Percentiles rank a stretch among this genome's conserved stretches.
phyloP scores from a whole-genome alignment of 2,888 invertebrate genomes.

The Pemphredon lugubris region DNA sequence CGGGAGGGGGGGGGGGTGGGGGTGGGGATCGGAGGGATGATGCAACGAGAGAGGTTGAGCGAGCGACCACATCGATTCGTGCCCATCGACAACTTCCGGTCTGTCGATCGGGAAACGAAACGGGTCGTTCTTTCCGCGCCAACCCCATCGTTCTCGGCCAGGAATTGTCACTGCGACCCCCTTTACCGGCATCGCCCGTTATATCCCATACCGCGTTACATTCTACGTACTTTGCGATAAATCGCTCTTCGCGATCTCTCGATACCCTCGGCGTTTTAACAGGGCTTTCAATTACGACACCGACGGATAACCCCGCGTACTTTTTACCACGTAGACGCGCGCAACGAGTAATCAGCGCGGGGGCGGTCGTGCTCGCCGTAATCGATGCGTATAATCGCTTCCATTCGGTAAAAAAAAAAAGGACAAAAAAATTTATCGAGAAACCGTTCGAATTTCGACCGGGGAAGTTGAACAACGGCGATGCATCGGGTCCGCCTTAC shows the following conservation, averaged over 20 bases:
- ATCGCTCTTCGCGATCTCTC: conserved; percentile 25
- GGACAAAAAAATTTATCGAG: no score
- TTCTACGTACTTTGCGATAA: conserved; percentile 35
- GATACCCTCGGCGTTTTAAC: conserved; percentile 1
- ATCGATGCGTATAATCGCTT: no score
- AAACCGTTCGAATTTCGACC: no score
- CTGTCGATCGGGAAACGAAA: conserved; percentile 62
- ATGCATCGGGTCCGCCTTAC: no score
- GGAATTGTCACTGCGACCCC: conserved; percentile 53
- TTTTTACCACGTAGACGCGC: no score
- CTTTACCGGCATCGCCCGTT: conserved; percentile 40
- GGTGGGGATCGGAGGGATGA: conserved; percentile 8
- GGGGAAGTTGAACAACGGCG: no score
- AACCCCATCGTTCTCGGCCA: conserved; percentile 41
- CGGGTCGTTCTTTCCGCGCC: conserved; percentile 54
- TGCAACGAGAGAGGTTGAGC: conserved; percentile 26
- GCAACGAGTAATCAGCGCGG: no score
- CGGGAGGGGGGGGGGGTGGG: conserved; percentile 21
- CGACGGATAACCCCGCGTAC: no score
- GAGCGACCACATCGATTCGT: conserved; percentile 70
- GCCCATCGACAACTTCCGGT: conserved; percentile 71
- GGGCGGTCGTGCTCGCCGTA: no score
- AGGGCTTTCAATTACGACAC: not conserved
- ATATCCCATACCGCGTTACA: conserved; percentile 28
- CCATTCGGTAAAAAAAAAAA: no score